A percentile compares a stretch with the other conserved stretches of the same genome.
Evolutionary conservation across 1,140 invertebrate genomes (phyloP).

Genomic region (Aphidius ervi): DNA sequence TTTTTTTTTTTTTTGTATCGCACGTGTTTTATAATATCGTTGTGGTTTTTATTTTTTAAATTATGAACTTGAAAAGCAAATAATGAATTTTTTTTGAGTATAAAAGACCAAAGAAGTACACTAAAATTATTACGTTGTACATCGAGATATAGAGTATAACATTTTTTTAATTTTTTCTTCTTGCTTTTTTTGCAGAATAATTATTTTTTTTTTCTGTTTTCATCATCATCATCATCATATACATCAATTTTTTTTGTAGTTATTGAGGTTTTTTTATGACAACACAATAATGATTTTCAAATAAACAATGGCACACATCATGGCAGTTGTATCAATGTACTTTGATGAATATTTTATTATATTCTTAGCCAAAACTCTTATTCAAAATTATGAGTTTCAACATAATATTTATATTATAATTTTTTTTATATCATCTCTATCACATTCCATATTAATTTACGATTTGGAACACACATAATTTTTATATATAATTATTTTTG

Average conservation of each 20-base stretch:
- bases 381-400: conserved; percentile 19
- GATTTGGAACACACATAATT: neutral
- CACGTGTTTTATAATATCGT: neutral
- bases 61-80: neutral
- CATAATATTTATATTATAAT: conserved; percentile 1
- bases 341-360: conserved; percentile 42
- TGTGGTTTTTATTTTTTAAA: neutral
- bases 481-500: conserved; percentile 12
- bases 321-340: conserved; percentile 53
- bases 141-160: neutral
- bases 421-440: conserved; percentile 1
- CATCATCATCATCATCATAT: conserved; percentile 16
- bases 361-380: conserved; percentile 29
- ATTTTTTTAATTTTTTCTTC: neutral
- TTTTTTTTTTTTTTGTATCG: no score
- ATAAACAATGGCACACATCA: conserved; percentile 51
- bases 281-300: conserved; percentile 21
- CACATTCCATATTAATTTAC: conserved; percentile 10
- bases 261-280: conserved; percentile 31
- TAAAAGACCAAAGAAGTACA: conserved; percentile 6
- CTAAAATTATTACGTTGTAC: conserved; percentile 15
- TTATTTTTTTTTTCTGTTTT: conserved; percentile 8
- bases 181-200: neutral
- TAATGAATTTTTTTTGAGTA: conserved; percentile 12
- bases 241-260: conserved; percentile 16